Evolutionary conservation across 2,113 vertebrate species (phyloP).

Genomic region (Gymnarchus niloticus): DNA sequence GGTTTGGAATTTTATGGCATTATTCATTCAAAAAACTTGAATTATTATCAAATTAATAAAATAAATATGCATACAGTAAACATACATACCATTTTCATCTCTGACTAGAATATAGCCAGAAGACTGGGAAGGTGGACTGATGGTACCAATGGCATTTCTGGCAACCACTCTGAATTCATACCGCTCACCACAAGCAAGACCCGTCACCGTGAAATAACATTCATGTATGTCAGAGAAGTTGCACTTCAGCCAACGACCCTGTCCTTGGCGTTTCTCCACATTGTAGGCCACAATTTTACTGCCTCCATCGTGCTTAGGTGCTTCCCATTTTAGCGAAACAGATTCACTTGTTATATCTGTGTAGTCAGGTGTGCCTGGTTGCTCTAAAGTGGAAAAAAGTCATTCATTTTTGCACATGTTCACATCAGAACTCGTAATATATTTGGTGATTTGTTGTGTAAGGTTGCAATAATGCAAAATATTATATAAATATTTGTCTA

Average conservation of each 20-base stretch:
- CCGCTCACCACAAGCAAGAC: slow-evolving; percentile 82
- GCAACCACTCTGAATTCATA: slow-evolving; percentile 94
- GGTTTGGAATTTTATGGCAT: background rate
- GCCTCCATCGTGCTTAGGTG: slow-evolving; percentile 87
- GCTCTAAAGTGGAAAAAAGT: slow-evolving; percentile 63
- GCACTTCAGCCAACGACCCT: slow-evolving; percentile 84
- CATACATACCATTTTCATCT: slow-evolving; percentile 82
- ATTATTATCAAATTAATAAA: background rate
- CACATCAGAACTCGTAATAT: background rate
- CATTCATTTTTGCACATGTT: background rate
- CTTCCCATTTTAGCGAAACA: slow-evolving; percentile 89
- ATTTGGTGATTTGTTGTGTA: background rate
- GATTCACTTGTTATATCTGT: slow-evolving; percentile 91
- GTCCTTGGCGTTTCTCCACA: slow-evolving; percentile 88
- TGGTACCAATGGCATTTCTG: slow-evolving; percentile 90
- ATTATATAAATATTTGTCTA: background rate
- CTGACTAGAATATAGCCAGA: slow-evolving; percentile 90
- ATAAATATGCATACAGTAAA: background rate
- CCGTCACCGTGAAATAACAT: slow-evolving; percentile 81
- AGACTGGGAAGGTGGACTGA: slow-evolving; percentile 94
- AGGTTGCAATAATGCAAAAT: background rate
- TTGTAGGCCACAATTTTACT: slow-evolving; percentile 92
- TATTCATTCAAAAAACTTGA: background rate
- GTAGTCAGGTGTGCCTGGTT: slow-evolving; percentile 92
- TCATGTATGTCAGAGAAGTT: slow-evolving; percentile 87